phyloP scores from a whole-genome alignment of 2,113 vertebrate species.

The Psephotus haematonotus region DNA sequence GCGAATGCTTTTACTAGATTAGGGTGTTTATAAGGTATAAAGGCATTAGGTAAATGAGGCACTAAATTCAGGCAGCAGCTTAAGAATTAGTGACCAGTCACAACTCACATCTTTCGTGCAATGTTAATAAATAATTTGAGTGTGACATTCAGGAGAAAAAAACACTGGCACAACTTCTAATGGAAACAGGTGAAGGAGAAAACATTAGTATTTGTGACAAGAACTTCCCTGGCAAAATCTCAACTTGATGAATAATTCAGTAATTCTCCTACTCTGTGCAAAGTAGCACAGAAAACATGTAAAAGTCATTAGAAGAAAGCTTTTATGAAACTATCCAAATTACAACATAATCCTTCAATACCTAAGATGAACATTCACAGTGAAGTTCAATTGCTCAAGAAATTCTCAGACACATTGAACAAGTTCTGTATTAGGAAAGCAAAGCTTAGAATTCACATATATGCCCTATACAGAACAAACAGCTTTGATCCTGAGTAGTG shows the following conservation, averaged over 20 bases:
- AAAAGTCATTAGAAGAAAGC: neutral
- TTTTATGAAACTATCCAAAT: neutral
- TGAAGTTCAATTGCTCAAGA: neutral
- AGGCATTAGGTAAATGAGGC: neutral
- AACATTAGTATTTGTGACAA: neutral
- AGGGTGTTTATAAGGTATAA: neutral
- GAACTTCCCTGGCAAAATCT: neutral
- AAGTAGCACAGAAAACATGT: neutral
- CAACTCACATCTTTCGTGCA: neutral
- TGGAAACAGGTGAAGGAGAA: neutral
- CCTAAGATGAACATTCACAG: neutral
- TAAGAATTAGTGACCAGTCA: neutral
- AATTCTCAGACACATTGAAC: neutral
- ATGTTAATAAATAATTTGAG: fast-evolving
- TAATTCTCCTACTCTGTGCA: neutral
- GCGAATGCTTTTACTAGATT: neutral
- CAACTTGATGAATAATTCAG: neutral
- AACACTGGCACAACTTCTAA: fast-evolving
- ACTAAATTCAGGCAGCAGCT: neutral
- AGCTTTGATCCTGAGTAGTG: neutral
- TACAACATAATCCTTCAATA: slow-evolving; percentile 41
- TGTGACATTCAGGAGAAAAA: neutral
- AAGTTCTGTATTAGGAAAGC: neutral
- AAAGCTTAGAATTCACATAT: neutral
- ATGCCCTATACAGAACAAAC: neutral